A percentile compares a stretch with the other conserved stretches of the same genome.
Conservation (phyloP, 2,888 invertebrate species). For the Lobophora halterata region DNA sequence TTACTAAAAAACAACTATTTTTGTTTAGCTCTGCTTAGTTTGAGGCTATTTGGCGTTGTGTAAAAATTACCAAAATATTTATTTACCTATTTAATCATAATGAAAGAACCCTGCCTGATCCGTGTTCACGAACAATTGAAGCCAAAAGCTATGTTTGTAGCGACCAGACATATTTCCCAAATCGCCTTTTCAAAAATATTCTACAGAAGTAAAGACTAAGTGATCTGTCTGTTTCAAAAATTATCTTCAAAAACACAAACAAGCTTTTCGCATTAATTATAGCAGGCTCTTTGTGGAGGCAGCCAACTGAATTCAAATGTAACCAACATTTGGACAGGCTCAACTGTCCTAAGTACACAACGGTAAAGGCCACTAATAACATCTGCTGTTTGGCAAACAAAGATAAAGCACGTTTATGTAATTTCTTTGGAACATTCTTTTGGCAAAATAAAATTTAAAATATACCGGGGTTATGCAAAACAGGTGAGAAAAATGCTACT, state of each 20-base stretch:
- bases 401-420: constrained; percentile 21
- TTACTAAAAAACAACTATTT: no score
- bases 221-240: constrained; percentile 19
- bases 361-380: constrained; percentile 20
- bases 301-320: constrained; percentile 23
- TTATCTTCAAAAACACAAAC: constrained; percentile 3
- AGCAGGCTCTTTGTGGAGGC: constrained; percentile 12
- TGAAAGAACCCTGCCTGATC: no score
- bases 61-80: no score
- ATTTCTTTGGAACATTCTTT: constrained; percentile 12
- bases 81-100: no score
- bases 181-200: no score
- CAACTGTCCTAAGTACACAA: constrained; percentile 29
- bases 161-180: no score
- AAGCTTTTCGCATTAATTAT: constrained; percentile 13
- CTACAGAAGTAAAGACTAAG: no score
- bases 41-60: no score
- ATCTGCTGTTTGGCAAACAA: constrained; percentile 21
- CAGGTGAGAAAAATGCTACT: not conserved
- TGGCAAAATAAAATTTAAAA: constrained; percentile 13
- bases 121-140: no score
- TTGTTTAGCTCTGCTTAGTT: no score
- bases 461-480: constrained; percentile 3
- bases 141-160: no score
- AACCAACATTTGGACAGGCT: constrained; percentile 26